These are phyloP conservation scores for Sinocyclocheilus rhinocerous DNA, from an alignment of 2,113 vertebrate genomes.

Conservation along the genomic window DNA sequence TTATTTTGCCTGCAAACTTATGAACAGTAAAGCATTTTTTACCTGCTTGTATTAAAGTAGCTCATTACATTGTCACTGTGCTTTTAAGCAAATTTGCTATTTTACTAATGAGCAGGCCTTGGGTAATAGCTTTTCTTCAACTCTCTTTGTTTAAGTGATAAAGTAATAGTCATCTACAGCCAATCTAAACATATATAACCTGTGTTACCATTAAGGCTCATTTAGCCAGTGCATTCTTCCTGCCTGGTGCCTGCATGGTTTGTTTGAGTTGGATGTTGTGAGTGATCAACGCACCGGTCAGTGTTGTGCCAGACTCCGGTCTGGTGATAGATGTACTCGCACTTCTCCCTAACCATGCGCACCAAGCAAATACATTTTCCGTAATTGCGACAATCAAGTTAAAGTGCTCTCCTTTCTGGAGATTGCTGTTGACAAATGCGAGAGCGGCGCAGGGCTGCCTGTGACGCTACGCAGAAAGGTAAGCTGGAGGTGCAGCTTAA, in stretches of 20 bases:
- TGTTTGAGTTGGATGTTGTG: slow-evolving; percentile 72
- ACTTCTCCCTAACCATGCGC: slow-evolving; percentile 61
- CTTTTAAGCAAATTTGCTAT: background rate
- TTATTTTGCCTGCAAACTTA: background rate
- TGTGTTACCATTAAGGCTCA: slow-evolving; percentile 63
- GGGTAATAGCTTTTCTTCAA: slow-evolving; percentile 11
- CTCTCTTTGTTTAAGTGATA: slow-evolving; percentile 48
- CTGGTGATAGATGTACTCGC: slow-evolving; percentile 69
- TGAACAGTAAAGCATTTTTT: background rate
- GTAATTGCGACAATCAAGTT: slow-evolving; percentile 65
- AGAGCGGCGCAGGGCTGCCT: slow-evolving; percentile 10
- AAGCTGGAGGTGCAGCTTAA: slow-evolving; percentile 49
- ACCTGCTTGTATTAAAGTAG: slow-evolving; percentile 1
- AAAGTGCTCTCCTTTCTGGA: slow-evolving; percentile 59
- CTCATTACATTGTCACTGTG: background rate
- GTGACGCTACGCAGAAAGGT: slow-evolving; percentile 41
- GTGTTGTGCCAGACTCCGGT: slow-evolving; percentile 55
- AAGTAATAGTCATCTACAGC: slow-evolving; percentile 55
- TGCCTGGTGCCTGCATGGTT: slow-evolving; percentile 57
- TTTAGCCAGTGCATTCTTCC: slow-evolving; percentile 53
- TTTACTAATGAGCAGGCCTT: slow-evolving; percentile 11
- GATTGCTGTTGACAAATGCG: slow-evolving; percentile 52
- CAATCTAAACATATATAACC: slow-evolving; percentile 63
- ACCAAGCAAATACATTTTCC: slow-evolving; percentile 61
- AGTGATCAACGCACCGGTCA: slow-evolving; percentile 57